Evolutionary conservation across 2,113 vertebrate genomes (phyloP).

Genomic region (Sylvilagus bachmani): DNA sequence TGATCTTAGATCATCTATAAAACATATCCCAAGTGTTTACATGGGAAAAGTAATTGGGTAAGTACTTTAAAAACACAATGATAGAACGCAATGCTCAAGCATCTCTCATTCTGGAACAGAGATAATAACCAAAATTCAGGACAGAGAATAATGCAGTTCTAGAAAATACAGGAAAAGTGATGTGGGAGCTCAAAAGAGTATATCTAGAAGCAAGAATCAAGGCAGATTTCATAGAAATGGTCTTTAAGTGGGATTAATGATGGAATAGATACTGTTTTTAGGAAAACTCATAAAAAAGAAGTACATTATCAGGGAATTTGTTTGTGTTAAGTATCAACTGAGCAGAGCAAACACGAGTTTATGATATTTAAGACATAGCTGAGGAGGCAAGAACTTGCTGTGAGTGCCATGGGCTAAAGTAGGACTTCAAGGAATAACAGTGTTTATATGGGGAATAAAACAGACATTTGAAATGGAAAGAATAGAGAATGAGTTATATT

Average conservation of each 20-base stretch:
- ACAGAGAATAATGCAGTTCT: background rate
- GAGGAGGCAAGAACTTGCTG: background rate
- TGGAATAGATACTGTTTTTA: background rate
- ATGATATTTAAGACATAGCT: constrained; percentile 29
- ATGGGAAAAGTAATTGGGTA: background rate
- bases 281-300: constrained; percentile 22
- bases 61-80: background rate
- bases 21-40: constrained; percentile 24
- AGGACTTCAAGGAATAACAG: constrained; percentile 35
- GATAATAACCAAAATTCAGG: background rate
- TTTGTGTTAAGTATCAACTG: background rate
- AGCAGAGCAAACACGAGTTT: background rate
- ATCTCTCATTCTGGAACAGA: background rate
- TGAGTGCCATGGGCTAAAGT: background rate
- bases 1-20: constrained; percentile 18
- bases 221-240: background rate
- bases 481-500: background rate
- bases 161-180: constrained; percentile 14
- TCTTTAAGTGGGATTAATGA: background rate
- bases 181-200: background rate
- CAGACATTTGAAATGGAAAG: constrained; percentile 23
- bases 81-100: background rate
- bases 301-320: constrained; percentile 7
- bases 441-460: background rate
- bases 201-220: constrained; percentile 15